Evolutionary conservation across 2,113 vertebrate species (phyloP), one percentile per base, ranked within the genome.

Genomic region (Falcunculus frontatus): DNA sequence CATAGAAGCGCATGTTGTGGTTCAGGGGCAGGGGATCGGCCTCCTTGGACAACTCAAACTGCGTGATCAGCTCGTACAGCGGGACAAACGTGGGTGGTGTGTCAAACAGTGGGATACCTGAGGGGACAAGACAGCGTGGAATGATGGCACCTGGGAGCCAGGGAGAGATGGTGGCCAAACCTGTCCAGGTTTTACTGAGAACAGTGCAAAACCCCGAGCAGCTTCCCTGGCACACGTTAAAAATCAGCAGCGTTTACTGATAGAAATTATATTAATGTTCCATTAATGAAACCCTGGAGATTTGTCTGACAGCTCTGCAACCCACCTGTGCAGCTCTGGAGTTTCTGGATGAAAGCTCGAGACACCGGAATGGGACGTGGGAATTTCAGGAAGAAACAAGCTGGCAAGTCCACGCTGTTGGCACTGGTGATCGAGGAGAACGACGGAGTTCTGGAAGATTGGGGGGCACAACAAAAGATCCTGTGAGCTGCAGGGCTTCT

Each of bases 341-440:
- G 98, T 57, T 98, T 99, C 97, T 99, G 98, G 91, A 99, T 99
- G 95, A 99, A 99, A 67, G 99, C 98, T 89, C 98, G 98, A 17
- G 99, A 99, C 92, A 99, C 99, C 27, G 99, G 99, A 84, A 99
- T 98, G 87, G 99, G 99, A 27, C 96, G 98, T 56, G 99, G 99
- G 97, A 99, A 99, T 91, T 99, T 99, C 81, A 99, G 98, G 98
- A 99, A 99, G 97, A 99, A 99, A 91, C 99, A 99, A 41, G 99
- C 99, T 23, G 99, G 99, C 84, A 99, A 97, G 78, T 99, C 99
- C 96, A 99, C 99, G 35, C 99, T 99, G 98, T 99, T 99, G 84
- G 99, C 98, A 97, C 99, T 99, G 78, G 99, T 99, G 95, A 99
- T 97, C 2, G 98, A 98, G 6, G 99, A 99, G 96, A 99, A 99